A percentile compares a stretch with the other conserved stretches of the same genome.
These are phyloP conservation scores for Tetramorium alpestre DNA, from an alignment of 1,140 invertebrate species.

Conservation along the genomic window DNA sequence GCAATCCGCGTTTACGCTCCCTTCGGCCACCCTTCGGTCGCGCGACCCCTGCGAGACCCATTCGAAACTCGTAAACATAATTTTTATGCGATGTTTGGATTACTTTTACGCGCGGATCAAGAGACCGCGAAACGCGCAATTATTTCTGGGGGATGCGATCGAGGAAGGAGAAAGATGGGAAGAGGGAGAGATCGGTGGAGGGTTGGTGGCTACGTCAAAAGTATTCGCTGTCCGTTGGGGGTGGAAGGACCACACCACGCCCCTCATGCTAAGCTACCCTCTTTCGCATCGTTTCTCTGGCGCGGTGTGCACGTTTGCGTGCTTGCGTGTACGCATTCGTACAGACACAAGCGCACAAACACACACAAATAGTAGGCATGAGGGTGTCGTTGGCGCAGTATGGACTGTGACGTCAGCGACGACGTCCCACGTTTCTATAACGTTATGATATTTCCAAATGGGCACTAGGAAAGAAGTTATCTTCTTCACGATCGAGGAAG, in stretches of 20 bases:
- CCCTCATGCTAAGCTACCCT: conserved; percentile 67
- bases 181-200: conserved; percentile 30
- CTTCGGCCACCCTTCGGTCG: conserved; percentile 30
- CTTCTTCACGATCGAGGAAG: background rate
- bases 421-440: conserved; percentile 55
- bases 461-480: background rate
- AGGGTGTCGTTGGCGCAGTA: conserved; percentile 56
- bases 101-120: conserved; percentile 81
- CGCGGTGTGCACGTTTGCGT: conserved; percentile 34
- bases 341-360: background rate
- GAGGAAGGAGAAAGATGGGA: conserved; percentile 30
- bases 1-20: conserved; percentile 17
- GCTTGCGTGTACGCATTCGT: background rate
- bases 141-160: conserved; percentile 74
- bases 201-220: conserved; percentile 67
- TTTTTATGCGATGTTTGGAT: conserved; percentile 85
- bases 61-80: conserved; percentile 85
- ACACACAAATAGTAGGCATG: conserved; percentile 1
- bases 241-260: conserved; percentile 60
- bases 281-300: conserved; percentile 62
- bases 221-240: conserved; percentile 59
- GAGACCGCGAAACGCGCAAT: conserved; percentile 84
- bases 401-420: conserved; percentile 34
- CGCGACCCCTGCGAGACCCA: conserved; percentile 67
- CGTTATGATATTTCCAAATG: conserved; percentile 30